Evolutionary conservation across 2,888 invertebrate species (phyloP), one percentile per base, ranked within the genome.

Genomic region (Trypoxylon attenuatum): DNA sequence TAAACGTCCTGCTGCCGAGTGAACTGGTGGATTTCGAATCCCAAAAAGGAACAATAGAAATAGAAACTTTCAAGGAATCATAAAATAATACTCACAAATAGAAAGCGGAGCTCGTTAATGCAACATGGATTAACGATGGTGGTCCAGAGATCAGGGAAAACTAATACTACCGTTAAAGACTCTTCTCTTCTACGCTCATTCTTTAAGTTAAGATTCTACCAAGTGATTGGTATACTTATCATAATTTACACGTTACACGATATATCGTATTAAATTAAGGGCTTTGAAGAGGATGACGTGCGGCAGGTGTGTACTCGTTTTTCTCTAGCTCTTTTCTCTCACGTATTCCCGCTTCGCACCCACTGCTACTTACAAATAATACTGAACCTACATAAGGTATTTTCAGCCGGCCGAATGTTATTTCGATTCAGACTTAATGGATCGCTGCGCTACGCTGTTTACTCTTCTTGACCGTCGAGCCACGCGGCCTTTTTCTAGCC

Each of bases 81-180:
- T 27, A 4, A 8, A 43, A 43, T 2, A 21, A 25, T 45, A 46
- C n/a, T 54, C 16, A n/a, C 23, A 49, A 23, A 13, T 13, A 15
- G n/a, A 15, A n/a, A 25, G 39, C 22, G 27, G 23, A 15, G 54
- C 27, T 42, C 42, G 41, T 61, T 74, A 73, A 73, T 76, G 69
- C 71, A 77, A 73, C 71, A 76, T 42, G 68, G 61, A 62, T 64
- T 64, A 59, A 59, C 59, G 60, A 69, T 58, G 60, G 64, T 71
- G 78, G 78, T 76, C 76, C 78, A 77, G 79, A 76, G 80, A 78
- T 81, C 78, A 78, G 71, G 71, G 73, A 54, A n/a, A 75, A 68
- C 71, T 79, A 77, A 68, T 64, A 69, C 67, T 71, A 69, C 62
- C 29, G 41, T 13, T 63, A 43, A 45, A 70, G 51, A 65, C 72